phyloP scores from a whole-genome alignment of 2,113 vertebrate genomes.

The Hippocampus mohnikei region DNA sequence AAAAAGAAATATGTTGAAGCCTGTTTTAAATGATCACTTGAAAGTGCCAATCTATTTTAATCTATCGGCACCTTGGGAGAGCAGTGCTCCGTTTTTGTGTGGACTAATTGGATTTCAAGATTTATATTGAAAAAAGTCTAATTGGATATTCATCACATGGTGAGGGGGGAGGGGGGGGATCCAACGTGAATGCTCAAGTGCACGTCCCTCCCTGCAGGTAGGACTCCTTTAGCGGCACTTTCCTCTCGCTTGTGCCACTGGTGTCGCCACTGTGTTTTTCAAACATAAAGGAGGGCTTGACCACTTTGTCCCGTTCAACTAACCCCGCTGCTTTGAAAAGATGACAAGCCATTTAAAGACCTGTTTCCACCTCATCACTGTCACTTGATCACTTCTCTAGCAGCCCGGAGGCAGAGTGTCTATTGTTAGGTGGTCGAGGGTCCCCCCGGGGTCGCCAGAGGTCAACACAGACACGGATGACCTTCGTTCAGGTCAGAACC shows the following conservation, averaged over 20 bases:
- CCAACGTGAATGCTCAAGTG: slow-evolving; percentile 31
- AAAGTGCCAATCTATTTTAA: slow-evolving; percentile 69
- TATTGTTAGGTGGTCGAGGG: slow-evolving; percentile 43
- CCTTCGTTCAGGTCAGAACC: slow-evolving; percentile 23
- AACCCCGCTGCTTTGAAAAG: slow-evolving; percentile 13
- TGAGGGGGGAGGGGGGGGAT: slow-evolving; percentile 22
- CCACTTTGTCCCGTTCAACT: slow-evolving; percentile 15
- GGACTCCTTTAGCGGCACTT: slow-evolving; percentile 12
- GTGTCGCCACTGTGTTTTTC: slow-evolving; percentile 19
- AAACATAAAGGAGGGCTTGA: slow-evolving; percentile 9
- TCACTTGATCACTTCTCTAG: slow-evolving; percentile 31
- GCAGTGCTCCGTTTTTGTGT: slow-evolving; percentile 46
- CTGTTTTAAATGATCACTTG: slow-evolving; percentile 55
- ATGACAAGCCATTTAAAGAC: neutral
- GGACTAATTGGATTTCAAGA: slow-evolving; percentile 66
- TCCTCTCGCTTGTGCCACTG: slow-evolving; percentile 6
- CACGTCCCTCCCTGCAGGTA: slow-evolving; percentile 41
- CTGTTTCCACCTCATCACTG: slow-evolving; percentile 30
- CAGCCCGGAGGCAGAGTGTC: slow-evolving; percentile 22
- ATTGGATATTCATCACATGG: slow-evolving; percentile 68
- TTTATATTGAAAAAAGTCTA: slow-evolving; percentile 62
- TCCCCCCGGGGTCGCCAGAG: slow-evolving; percentile 37
- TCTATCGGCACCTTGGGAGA: slow-evolving; percentile 63
- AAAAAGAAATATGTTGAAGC: slow-evolving; percentile 49
- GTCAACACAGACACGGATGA: slow-evolving; percentile 45